Conservation (phyloP, 2,888 invertebrate genomes). For the Stomorhina lunata region DNA sequence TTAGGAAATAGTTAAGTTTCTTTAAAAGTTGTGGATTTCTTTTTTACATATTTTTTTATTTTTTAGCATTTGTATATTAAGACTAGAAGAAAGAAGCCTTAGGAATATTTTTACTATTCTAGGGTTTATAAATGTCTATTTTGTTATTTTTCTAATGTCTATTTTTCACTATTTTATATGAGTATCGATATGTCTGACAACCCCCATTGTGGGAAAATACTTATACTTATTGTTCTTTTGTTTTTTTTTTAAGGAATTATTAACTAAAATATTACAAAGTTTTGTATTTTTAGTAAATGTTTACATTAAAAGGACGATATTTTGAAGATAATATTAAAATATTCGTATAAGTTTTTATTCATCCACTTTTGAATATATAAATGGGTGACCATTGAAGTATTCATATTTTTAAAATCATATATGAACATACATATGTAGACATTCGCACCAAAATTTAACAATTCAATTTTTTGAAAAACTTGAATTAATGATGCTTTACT, state of each 20-base stretch:
- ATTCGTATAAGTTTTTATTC: too few species aligned
- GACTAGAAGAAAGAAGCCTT: slow-evolving; percentile 76
- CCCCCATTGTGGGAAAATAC: slow-evolving; percentile 57
- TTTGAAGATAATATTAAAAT: too few species aligned
- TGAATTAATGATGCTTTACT: too few species aligned
- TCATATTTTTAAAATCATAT: too few species aligned
- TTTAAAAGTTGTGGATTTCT: slow-evolving; percentile 54
- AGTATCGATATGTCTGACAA: slow-evolving; percentile 52
- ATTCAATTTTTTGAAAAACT: too few species aligned
- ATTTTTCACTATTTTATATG: slow-evolving; percentile 31
- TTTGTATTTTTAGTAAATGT: background rate
- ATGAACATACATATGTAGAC: too few species aligned
- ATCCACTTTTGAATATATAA: too few species aligned
- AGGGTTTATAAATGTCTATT: slow-evolving; percentile 62
- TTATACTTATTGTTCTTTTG: background rate
- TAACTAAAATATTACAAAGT: background rate
- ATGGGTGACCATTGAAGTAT: too few species aligned
- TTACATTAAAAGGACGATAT: too few species aligned
- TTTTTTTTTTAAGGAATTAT: background rate
- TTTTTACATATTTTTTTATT: slow-evolving; percentile 67
- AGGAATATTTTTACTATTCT: slow-evolving; percentile 69
- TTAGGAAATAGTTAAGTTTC: slow-evolving; percentile 73
- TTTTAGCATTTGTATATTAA: slow-evolving; percentile 73
- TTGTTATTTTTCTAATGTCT: slow-evolving; percentile 43
- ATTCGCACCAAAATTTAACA: too few species aligned